Percentiles rank a stretch among this genome's conserved stretches.
phyloP scores from a whole-genome alignment of 1,140 invertebrate species.

The Samia ricini region DNA sequence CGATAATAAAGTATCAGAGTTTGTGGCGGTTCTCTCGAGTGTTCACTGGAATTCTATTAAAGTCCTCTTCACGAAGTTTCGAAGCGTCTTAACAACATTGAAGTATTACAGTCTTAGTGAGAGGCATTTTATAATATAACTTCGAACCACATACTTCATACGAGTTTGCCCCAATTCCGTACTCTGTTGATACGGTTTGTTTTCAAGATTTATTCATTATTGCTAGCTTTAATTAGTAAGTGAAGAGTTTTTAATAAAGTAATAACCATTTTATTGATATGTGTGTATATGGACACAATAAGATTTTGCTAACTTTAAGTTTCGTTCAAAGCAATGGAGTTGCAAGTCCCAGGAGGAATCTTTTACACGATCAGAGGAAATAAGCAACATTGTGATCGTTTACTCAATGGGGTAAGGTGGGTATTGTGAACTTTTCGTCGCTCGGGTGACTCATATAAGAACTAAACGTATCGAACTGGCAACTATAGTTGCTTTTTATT shows the following conservation, averaged over 20 bases:
- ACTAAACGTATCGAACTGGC: slow-evolving; percentile 38
- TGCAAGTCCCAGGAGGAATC: slow-evolving; percentile 1
- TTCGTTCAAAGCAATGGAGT: slow-evolving; percentile 19
- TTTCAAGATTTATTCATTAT: background rate
- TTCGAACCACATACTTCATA: slow-evolving; percentile 24
- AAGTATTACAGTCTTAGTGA: slow-evolving; percentile 50
- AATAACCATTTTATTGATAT: too few species aligned
- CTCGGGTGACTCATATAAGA: slow-evolving; percentile 43
- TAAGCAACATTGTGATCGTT: slow-evolving; percentile 22
- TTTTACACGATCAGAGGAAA: slow-evolving; percentile 29
- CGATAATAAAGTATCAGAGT: slow-evolving; percentile 34
- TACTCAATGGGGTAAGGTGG: slow-evolving; percentile 26
- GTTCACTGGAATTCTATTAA: slow-evolving; percentile 58
- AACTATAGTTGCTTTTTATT: slow-evolving; percentile 35
- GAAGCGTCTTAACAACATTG: slow-evolving; percentile 55
- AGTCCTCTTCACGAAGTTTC: slow-evolving; percentile 46
- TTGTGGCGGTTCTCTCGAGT: slow-evolving; percentile 35
- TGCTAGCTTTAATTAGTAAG: background rate
- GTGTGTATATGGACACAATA: too few species aligned
- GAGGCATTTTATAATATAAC: slow-evolving; percentile 46
- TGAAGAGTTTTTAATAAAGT: background rate
- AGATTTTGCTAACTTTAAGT: slow-evolving; percentile 26
- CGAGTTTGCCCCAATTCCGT: slow-evolving; percentile 19
- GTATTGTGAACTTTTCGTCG: slow-evolving; percentile 36
- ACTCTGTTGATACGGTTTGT: slow-evolving; percentile 4